phyloP scores from a whole-genome alignment of 2,797 vertebrate genomes.

The Melanotaenia trifasciata region DNA sequence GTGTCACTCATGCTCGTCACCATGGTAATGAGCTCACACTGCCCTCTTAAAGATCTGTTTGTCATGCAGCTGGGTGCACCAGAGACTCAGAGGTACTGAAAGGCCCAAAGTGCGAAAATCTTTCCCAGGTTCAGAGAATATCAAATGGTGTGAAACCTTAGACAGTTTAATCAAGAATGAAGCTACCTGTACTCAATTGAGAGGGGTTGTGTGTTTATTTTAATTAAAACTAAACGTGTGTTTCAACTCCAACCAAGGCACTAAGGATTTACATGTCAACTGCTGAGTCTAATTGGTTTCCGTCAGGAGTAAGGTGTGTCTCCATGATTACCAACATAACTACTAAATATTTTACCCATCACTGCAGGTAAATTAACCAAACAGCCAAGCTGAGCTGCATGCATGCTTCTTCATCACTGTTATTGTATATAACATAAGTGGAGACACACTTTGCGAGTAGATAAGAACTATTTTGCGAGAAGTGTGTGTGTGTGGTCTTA shows the following conservation, averaged over 20 bases:
- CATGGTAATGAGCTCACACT: constrained; percentile 63
- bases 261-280: constrained; percentile 33
- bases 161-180: constrained; percentile 5
- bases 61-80: constrained; percentile 64
- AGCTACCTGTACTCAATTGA: constrained; percentile 9
- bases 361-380: constrained; percentile 35
- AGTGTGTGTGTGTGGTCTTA: constrained; percentile 11
- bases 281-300: constrained; percentile 39
- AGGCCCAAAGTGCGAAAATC: constrained; percentile 56
- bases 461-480: constrained; percentile 26
- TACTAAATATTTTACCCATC: constrained; percentile 52
- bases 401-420: constrained; percentile 1
- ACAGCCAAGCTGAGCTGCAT: constrained; percentile 17
- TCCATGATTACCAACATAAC: constrained; percentile 33
- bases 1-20: constrained; percentile 73
- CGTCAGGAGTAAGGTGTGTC: constrained; percentile 46
- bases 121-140: constrained; percentile 66
- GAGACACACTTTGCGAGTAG: neutral
- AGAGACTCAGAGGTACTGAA: constrained; percentile 54
- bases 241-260: constrained; percentile 27
- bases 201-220: constrained; percentile 4
- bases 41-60: constrained; percentile 69
- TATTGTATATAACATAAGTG: neutral
- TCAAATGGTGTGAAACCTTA: constrained; percentile 13
- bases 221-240: constrained; percentile 18